Conservation (phyloP, 1,140 invertebrate genomes). For the Danaus melanippus region DNA sequence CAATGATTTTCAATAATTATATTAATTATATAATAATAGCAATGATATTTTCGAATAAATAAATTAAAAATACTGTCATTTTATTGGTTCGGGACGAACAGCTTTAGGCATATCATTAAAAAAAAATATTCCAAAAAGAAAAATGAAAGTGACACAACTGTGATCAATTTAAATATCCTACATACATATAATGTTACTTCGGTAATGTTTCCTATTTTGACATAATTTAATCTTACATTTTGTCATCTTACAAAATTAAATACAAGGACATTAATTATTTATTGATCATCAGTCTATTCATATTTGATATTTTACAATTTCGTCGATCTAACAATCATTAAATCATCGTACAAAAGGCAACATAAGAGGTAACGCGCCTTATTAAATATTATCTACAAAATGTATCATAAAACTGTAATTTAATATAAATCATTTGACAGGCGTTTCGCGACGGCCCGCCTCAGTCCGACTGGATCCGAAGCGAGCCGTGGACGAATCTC, state of each 20-base stretch:
- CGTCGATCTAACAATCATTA: slow-evolving; percentile 66
- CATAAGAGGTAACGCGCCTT: slow-evolving; percentile 56
- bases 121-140: slow-evolving; percentile 59
- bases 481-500: slow-evolving; percentile 18
- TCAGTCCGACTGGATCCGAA: slow-evolving; percentile 25
- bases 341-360: slow-evolving; percentile 62
- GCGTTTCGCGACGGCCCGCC: slow-evolving; percentile 26
- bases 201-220: slow-evolving; percentile 49
- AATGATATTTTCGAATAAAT: slow-evolving; percentile 57
- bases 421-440: slow-evolving; percentile 50
- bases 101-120: slow-evolving; percentile 31
- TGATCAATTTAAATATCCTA: slow-evolving; percentile 68
- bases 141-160: slow-evolving; percentile 62
- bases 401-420: slow-evolving; percentile 44
- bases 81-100: slow-evolving; percentile 49
- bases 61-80: slow-evolving; percentile 66
- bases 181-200: slow-evolving; percentile 37
- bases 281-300: slow-evolving; percentile 72
- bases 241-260: slow-evolving; percentile 72
- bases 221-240: slow-evolving; percentile 69
- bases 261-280: slow-evolving; percentile 64
- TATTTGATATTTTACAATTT: slow-evolving; percentile 71
- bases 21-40: slow-evolving; percentile 51
- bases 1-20: slow-evolving; percentile 49
- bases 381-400: slow-evolving; percentile 57